Base-by-base conservation (phyloP, 1,140 invertebrate species). In the Drosophila bocki region DNA sequence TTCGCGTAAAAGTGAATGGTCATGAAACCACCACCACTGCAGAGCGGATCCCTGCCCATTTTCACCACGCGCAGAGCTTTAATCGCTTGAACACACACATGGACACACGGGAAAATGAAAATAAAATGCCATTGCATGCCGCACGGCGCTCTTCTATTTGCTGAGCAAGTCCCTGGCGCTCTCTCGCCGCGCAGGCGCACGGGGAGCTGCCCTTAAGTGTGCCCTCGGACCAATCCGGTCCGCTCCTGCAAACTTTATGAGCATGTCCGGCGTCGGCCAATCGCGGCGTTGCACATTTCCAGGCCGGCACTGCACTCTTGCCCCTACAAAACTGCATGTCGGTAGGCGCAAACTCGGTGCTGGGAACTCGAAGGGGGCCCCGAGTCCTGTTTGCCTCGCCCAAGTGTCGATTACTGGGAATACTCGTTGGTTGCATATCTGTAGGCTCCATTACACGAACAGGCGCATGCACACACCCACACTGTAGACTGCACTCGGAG, bases 391-490 rank as follows among this genome's bases (percentile, higher is more conserved):
- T 91, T 92, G 86, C 76, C 72, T 78, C 80, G 68, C 91, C 91
- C 91, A 72, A 91, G 87, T 84, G 80, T 92, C 91, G 80, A 91
- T 88, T 91, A 91, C 82, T 84, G 80, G 58, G 71, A 53, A 68
- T 81, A 78, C 80, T 76, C 76, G 67, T 83, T 80, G 83, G 44
- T 17, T 59, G 67, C 86, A 82, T 84, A 87, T 82, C 82, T 91
- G 76, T 91, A 87, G 82, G 78, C 82, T 78, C 82, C 81, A 78
- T 87, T 91, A 77, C 80, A 82, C 45, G 51, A 19, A 45, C 33
- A 19, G 33, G 29, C 37, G 19, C 54, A 53, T 51, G 63, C 32
- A 68, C 45, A 47, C 35, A 62, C 33, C 37, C 33, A 63, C 48
- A 61, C 29, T 51, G 61, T 19, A 53, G 45, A 58, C 17, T 51